Base-by-base conservation (phyloP, 2,113 vertebrate genomes). In the Opisthocomus hoazin region DNA sequence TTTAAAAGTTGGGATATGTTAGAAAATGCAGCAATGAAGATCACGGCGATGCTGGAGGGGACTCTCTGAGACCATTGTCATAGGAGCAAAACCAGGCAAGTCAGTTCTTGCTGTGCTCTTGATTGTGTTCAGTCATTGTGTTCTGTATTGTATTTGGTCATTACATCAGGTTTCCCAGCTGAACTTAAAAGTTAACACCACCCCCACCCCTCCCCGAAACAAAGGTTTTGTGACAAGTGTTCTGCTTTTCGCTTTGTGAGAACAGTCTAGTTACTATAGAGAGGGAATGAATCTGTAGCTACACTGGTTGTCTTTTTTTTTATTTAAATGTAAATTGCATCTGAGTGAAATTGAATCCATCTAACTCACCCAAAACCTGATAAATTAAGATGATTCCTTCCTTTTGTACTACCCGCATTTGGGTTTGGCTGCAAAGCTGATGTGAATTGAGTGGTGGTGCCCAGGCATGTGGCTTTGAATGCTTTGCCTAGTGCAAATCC, bases 31-130 rank as follows among this genome's bases (percentile, higher is more conserved):
- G 20, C 0, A 1, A 26, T 36, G 21, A 73, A 68, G 45, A 43
- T 32, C 14, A 12, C 5, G 15, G 10, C 4, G 24, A 17, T 91
- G n/a, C 19, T 0, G 0, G 20, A 82, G 50, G 15, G 51, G n/a
- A 50, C 19, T 48, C 19, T 74, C 23, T 0, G 2, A 77, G 60
- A 37, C 23, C 7, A 3, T 45, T 78, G 37, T 84, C 20, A 30
- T 2, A 34, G 37, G 23, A 79, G 5, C 29, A 15, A 73, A 79
- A 84, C 29, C 37, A 69, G 19, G 56, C 34, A 84, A 71, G 37
- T 58, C 11, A 58, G 21, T n/a, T 61, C 46, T 77, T 92, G 17
- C 29, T 75, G 12, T 79, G 46, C 15, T 53, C 26, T 48, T 69
- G 37, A 8, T 89, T 83, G 43, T 74, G 9, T 75, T 75, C 69